Evolutionary conservation across 2,888 invertebrate genomes (phyloP).

Genomic region (Cheilosia vernalis): DNA sequence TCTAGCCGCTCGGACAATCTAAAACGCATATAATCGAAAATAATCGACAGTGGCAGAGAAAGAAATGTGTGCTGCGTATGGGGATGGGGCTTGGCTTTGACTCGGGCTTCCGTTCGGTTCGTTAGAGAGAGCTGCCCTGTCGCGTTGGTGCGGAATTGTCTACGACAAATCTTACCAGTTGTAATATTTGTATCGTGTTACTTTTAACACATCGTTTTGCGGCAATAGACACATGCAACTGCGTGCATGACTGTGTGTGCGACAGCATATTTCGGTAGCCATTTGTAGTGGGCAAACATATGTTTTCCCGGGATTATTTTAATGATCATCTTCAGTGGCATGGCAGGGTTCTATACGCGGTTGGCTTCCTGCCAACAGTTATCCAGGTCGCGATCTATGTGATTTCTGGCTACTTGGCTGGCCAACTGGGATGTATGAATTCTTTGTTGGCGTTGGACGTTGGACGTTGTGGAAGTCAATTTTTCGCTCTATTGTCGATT

Average conservation of each 20-base stretch:
- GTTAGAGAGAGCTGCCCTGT: slow-evolving; percentile 53
- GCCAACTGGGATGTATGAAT: slow-evolving; percentile 7
- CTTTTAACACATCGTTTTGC: slow-evolving; percentile 75
- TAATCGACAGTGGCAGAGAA: slow-evolving; percentile 62
- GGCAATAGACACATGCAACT: slow-evolving; percentile 61
- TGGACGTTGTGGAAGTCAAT: slow-evolving; percentile 34
- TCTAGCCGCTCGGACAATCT: slow-evolving; percentile 55
- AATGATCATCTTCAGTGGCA: slow-evolving; percentile 68
- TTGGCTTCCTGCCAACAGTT: slow-evolving; percentile 41
- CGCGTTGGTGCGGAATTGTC: slow-evolving; percentile 57
- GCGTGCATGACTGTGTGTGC: neutral
- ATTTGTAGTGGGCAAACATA: slow-evolving; percentile 68
- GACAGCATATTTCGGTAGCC: slow-evolving; percentile 67
- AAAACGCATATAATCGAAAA: slow-evolving; percentile 75
- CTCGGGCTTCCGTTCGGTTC: slow-evolving; percentile 65
- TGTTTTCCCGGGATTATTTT: slow-evolving; percentile 73
- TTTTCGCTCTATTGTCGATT: slow-evolving; percentile 48
- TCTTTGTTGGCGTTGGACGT: slow-evolving; percentile 21
- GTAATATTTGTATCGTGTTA: slow-evolving; percentile 75
- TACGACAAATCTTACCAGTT: slow-evolving; percentile 72
- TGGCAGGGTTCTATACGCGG: slow-evolving; percentile 34
- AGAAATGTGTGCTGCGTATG: slow-evolving; percentile 52
- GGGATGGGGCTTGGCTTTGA: slow-evolving; percentile 49
- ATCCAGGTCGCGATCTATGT: slow-evolving; percentile 71
- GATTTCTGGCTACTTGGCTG: slow-evolving; percentile 21